Percentiles rank a stretch among this genome's conserved stretches.
phyloP scores from a whole-genome alignment of 2,888 invertebrate genomes.

The Watsonalla binaria region DNA sequence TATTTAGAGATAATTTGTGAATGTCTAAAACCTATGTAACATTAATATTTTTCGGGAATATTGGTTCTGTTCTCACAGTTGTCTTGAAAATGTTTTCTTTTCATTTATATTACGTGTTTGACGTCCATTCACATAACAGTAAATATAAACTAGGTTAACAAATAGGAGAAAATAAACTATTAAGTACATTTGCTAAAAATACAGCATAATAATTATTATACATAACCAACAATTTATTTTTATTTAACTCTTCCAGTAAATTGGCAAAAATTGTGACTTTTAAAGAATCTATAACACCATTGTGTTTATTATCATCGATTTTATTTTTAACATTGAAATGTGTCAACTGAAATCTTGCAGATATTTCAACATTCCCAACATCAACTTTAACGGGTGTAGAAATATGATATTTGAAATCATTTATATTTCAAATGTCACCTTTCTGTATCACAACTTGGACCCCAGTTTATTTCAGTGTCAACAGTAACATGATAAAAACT shows the following conservation, averaged over 20 bases:
- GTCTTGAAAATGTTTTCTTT: too few species aligned
- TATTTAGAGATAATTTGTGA: slow-evolving; percentile 34
- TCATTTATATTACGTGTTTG: too few species aligned
- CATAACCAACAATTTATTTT: slow-evolving; percentile 7
- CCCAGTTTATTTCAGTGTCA: slow-evolving; percentile 52
- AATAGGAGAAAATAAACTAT: slow-evolving; percentile 6
- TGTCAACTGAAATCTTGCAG: slow-evolving; percentile 6
- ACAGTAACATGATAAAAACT: slow-evolving; percentile 64
- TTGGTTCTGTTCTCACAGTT: slow-evolving; percentile 38
- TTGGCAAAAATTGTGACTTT: too few species aligned
- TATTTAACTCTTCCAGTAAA: slow-evolving; percentile 4
- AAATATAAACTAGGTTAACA: background rate
- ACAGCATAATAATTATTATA: slow-evolving; percentile 2
- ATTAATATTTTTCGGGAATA: slow-evolving; percentile 20
- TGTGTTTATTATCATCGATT: slow-evolving; percentile 2
- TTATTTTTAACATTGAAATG: background rate
- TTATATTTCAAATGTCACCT: slow-evolving; percentile 39
- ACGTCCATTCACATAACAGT: too few species aligned
- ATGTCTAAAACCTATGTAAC: slow-evolving; percentile 25
- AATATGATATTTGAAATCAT: slow-evolving; percentile 18
- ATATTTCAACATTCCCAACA: slow-evolving; percentile 8
- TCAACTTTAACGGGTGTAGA: slow-evolving; percentile 7
- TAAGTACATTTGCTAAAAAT: background rate
- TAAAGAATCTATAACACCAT: too few species aligned
- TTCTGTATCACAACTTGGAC: slow-evolving; percentile 61